Conservation (phyloP, 2,113 vertebrate species). For the Sarotherodon lohbergeri region DNA sequence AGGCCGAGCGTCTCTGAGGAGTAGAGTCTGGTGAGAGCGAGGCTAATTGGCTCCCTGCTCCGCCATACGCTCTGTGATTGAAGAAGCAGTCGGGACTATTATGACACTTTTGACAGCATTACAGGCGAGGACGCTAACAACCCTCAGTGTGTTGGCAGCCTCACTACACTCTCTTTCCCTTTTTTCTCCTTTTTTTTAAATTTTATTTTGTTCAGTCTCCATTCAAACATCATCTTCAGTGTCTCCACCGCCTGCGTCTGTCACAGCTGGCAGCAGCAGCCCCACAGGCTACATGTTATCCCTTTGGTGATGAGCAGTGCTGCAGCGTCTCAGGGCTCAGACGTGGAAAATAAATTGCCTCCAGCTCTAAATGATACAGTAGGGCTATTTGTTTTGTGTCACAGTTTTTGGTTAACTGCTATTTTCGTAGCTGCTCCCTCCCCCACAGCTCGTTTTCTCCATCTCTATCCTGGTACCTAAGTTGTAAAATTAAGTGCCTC, state of each 20-base stretch:
- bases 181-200: not conserved
- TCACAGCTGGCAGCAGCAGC: conserved; percentile 20
- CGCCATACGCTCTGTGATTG: conserved; percentile 22
- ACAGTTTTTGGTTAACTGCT: not conserved
- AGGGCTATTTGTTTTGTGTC: conserved; percentile 25
- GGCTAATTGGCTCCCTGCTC: conserved; percentile 64
- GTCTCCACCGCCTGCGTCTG: not conserved
- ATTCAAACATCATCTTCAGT: conserved; percentile 11
- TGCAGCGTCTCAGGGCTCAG: conserved; percentile 27
- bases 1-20: conserved; percentile 53
- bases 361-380: conserved; percentile 12
- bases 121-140: conserved; percentile 37
- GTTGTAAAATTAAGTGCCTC: conserved; percentile 22
- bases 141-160: conserved; percentile 18
- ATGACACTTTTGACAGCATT: conserved; percentile 51
- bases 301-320: conserved; percentile 47
- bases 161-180: not conserved
- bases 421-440: not conserved
- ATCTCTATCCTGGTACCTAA: conserved; percentile 2
- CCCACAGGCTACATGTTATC: conserved; percentile 38
- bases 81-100: conserved; percentile 32
- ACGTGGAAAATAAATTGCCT: conserved; percentile 53
- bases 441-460: not conserved
- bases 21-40: conserved; percentile 37
- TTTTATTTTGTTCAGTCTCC: not conserved